Conservation (phyloP, 2,797 vertebrate species). For the Babyrousa celebensis region DNA sequence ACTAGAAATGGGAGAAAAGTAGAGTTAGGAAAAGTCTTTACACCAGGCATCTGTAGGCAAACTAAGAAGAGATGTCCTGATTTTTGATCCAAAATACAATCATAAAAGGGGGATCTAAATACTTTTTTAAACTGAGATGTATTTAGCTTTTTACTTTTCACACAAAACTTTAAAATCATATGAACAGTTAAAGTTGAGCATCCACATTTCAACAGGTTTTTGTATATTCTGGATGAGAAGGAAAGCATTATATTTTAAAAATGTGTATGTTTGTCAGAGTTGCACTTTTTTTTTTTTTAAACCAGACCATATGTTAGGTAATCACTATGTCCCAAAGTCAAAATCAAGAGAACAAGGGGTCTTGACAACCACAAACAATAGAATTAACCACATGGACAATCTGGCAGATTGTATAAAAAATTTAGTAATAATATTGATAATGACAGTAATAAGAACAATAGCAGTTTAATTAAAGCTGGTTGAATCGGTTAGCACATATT, state of each 20-base stretch:
- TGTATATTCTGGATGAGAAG: not conserved
- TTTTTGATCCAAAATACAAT: constrained; percentile 21
- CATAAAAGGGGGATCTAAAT: not conserved
- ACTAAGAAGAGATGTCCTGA: not conserved
- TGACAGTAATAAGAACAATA: not conserved
- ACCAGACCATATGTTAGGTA: not conserved
- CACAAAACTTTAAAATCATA: not conserved
- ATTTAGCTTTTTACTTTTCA: constrained; percentile 42
- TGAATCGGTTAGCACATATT: not conserved
- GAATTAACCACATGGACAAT: not conserved
- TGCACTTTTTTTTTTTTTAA: not conserved
- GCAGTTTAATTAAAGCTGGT: not conserved
- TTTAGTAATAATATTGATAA: not conserved
- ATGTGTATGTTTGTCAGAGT: not conserved
- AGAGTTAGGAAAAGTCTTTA: not conserved
- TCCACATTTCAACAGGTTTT: constrained; percentile 59
- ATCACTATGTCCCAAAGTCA: not conserved
- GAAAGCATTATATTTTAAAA: constrained; percentile 18
- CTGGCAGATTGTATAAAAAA: not conserved
- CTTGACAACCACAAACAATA: not conserved
- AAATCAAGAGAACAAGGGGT: not conserved
- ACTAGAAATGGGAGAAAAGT: not conserved
- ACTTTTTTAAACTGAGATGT: not conserved
- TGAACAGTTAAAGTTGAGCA: not conserved
- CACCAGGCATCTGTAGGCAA: not conserved